Evolutionary conservation across 2,797 vertebrate genomes (phyloP).

Genomic region (Rhinoraja longicauda): DNA sequence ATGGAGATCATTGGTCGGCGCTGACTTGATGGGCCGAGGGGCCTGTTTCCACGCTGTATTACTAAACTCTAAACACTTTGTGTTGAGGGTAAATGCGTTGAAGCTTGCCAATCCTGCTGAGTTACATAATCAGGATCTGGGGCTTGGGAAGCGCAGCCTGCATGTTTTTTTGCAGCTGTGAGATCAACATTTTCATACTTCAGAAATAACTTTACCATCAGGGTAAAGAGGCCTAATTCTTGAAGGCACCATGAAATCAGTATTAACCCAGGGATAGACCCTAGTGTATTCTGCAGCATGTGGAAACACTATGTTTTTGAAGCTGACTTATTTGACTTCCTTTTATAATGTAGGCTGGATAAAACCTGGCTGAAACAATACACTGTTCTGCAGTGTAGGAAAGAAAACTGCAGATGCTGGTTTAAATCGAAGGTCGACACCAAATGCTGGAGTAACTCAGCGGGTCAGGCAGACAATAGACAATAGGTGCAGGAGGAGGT

Average conservation of each 20-base stretch:
- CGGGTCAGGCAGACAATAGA: no score
- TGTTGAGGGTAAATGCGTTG: background rate
- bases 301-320: background rate
- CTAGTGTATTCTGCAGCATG: background rate
- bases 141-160: background rate
- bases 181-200: background rate
- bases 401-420: no score
- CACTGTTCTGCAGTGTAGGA: background rate
- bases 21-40: no score
- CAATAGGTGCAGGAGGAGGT: no score
- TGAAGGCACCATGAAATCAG: background rate
- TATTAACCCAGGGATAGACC: background rate
- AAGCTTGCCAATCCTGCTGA: background rate
- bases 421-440: no score
- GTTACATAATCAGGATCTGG: background rate
- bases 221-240: background rate
- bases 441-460: no score
- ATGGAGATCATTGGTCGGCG: no score
- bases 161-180: background rate
- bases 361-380: background rate
- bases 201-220: background rate
- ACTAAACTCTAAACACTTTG: no score
- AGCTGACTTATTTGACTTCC: background rate
- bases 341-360: background rate
- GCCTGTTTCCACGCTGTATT: no score